Conservation (phyloP, 1,140 invertebrate species). For the Coptotermes formosanus region DNA sequence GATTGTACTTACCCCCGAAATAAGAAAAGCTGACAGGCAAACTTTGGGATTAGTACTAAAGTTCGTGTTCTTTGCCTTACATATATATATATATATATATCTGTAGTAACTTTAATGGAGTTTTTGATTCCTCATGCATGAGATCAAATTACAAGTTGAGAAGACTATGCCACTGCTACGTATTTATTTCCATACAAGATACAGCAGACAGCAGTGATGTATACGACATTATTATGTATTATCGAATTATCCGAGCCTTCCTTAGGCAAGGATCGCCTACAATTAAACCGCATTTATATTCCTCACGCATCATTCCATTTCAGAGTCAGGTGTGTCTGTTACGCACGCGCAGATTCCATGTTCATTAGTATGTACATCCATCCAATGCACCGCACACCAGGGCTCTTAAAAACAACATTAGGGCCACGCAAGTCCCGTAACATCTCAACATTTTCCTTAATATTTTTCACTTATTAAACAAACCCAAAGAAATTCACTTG, state of each 20-base stretch:
- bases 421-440: too few species aligned
- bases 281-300: neutral
- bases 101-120: neutral
- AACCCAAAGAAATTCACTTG: too few species aligned
- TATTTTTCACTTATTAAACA: too few species aligned
- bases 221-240: neutral
- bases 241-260: neutral
- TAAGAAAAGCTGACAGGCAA: too few species aligned
- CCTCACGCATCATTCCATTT: neutral
- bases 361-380: neutral
- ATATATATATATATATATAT: too few species aligned
- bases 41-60: too few species aligned
- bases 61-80: too few species aligned
- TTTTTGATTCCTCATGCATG: neutral
- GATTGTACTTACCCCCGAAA: too few species aligned
- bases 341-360: neutral
- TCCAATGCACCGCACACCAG: neutral
- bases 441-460: too few species aligned
- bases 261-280: neutral
- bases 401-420: too few species aligned
- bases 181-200: neutral
- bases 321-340: neutral
- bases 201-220: neutral
- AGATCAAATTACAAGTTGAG: neutral
- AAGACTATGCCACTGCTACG: neutral